These are phyloP conservation scores for Laothoe populi DNA, from an alignment of 2,888 invertebrate genomes.

Conservation along the genomic window DNA sequence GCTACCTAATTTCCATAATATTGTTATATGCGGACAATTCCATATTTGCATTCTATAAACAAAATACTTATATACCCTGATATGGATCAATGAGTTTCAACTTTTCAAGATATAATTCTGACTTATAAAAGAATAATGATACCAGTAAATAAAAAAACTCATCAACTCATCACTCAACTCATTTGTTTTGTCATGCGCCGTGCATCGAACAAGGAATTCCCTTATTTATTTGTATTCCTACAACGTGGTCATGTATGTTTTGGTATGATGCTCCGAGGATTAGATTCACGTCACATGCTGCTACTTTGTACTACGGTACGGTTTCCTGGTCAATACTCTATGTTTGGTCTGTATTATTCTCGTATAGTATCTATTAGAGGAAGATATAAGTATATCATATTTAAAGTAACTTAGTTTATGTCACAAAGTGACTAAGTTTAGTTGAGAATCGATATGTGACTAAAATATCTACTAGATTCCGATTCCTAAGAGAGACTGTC, in stretches of 20 bases:
- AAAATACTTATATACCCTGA: too few species aligned
- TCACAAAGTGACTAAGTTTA: too few species aligned
- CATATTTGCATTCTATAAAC: too few species aligned
- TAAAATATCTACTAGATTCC: too few species aligned
- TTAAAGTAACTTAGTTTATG: too few species aligned
- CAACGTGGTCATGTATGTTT: not conserved
- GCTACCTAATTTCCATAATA: too few species aligned
- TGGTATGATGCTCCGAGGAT: conserved; percentile 20
- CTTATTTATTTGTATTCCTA: conserved; percentile 4
- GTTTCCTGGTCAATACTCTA: conserved; percentile 14
- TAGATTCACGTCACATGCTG: conserved; percentile 7
- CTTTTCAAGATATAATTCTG: too few species aligned
- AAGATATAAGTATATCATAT: not conserved
- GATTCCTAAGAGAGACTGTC: too few species aligned
- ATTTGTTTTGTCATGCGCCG: not conserved
- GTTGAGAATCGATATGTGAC: too few species aligned
- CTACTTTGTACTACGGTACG: conserved; percentile 9
- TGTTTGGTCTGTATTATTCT: not conserved
- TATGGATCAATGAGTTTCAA: too few species aligned
- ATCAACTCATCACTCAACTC: not conserved
- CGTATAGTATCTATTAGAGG: not conserved
- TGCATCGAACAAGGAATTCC: not conserved
- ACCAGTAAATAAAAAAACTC: not conserved
- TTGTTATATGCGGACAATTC: too few species aligned
- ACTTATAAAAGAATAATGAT: not conserved